Base-by-base conservation (phyloP, 2,113 vertebrate species). In the Mustela nigripes region DNA sequence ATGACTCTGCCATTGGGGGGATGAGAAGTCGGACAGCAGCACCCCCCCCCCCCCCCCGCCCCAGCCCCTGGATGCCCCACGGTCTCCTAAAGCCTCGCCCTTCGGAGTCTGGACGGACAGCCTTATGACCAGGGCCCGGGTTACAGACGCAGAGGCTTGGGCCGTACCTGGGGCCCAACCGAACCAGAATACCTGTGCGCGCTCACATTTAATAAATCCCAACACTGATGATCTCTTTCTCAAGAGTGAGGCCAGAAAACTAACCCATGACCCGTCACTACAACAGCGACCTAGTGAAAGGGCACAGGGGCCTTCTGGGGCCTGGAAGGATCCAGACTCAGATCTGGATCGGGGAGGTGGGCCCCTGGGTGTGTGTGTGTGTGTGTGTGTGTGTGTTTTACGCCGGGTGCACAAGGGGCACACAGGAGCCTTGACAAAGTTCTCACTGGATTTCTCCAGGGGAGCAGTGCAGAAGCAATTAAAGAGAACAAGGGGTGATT, bases 11-110 rank as follows among this genome's bases (percentile, higher is more conserved):
- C 50, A 1, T 5, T 10, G 28, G 58, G 56, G 69, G 4, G 16
- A 39, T 4, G 9, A 21, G 31, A 42, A 33, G 16, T 48, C 33
- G 45, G 7, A 24, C 7, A 11, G 80, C 45, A 24, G 42, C 5
- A 1, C n/a, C 9, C 5, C 1, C 28, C 4, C 11, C 11, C 39
- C 28, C 4, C 11, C 11, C 39, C 39, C 39, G 4, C 39, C 4
- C 39, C 33, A 1, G 50, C 16, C 28, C 50, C 65, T 3, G 4
- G 36, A 3, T 2, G 12, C 36, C 15, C 9, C 22, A n/a, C 12
- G 0, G 4, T 65, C 48, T n/a, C 56, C 10, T 16, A 45, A 74
- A 53, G 42, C 42, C n/a, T 50, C 2, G 3, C 63, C 14, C 31
- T 53, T 71, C 50, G 6, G 36, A 45, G 24, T 21, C 71, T 12